Percentiles rank a stretch among this genome's conserved stretches.
phyloP scores from a whole-genome alignment of 2,888 invertebrate species.

The Cetonia aurata region DNA sequence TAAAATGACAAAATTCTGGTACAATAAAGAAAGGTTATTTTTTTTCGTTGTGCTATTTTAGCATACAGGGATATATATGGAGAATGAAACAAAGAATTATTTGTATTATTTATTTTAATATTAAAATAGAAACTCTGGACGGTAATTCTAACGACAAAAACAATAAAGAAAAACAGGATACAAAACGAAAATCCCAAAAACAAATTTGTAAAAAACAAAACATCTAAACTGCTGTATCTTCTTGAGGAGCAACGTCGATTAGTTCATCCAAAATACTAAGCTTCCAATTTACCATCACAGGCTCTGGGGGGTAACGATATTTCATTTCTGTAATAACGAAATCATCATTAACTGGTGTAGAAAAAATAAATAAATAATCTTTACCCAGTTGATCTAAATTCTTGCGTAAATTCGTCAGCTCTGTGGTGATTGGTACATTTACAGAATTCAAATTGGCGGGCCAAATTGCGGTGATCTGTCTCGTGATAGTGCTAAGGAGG shows the following conservation, averaged over 20 bases:
- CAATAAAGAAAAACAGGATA: too few species aligned
- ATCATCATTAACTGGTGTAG: background rate
- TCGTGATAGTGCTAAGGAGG: slow-evolving; percentile 6
- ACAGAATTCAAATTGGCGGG: slow-evolving; percentile 25
- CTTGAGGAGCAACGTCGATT: background rate
- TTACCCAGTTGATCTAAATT: slow-evolving; percentile 39
- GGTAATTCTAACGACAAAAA: too few species aligned
- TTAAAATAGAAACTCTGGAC: too few species aligned
- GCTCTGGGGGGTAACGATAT: slow-evolving; percentile 28
- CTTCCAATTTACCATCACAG: slow-evolving; percentile 16
- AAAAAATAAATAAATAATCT: background rate
- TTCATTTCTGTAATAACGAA: slow-evolving; percentile 21
- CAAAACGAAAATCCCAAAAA: too few species aligned
- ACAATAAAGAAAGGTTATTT: too few species aligned
- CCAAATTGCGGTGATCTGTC: slow-evolving; percentile 20
- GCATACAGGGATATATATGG: too few species aligned
- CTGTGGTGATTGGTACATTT: slow-evolving; percentile 5
- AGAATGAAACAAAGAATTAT: too few species aligned
- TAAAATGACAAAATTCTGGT: too few species aligned
- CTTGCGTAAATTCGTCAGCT: slow-evolving; percentile 21
- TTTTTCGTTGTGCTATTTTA: too few species aligned
- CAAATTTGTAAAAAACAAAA: too few species aligned
- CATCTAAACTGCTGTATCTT: too few species aligned
- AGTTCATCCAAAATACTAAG: slow-evolving; percentile 13
- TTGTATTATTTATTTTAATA: too few species aligned